phyloP scores from a whole-genome alignment of 1,140 invertebrate genomes.

The Drosophila pachea region DNA sequence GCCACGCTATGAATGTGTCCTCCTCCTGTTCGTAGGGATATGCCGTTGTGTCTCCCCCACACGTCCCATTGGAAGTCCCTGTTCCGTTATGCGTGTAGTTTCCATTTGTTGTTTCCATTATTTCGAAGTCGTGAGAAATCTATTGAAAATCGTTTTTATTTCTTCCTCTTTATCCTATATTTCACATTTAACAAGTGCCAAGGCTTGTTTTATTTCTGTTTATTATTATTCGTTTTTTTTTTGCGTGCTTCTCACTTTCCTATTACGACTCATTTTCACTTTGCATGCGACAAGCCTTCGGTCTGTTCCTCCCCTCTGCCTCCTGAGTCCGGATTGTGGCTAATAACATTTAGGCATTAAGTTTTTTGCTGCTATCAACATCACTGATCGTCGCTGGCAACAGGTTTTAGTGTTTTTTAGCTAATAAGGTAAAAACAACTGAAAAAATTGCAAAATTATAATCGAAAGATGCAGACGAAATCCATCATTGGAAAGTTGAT shows the following conservation, averaged over 20 bases:
- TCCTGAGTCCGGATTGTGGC: neutral
- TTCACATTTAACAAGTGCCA: constrained; percentile 14
- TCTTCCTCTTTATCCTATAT: constrained; percentile 2
- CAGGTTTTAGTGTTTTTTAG: constrained; percentile 46
- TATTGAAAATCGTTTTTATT: neutral
- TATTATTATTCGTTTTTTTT: constrained; percentile 6
- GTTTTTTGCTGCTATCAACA: constrained; percentile 57
- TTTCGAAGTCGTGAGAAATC: neutral
- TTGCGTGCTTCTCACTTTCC: constrained; percentile 11
- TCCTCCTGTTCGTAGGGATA: constrained; percentile 10
- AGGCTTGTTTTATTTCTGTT: constrained; percentile 6
- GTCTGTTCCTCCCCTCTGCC: neutral
- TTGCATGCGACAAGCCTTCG: constrained; percentile 30
- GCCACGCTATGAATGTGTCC: neutral
- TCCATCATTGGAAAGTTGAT: constrained; percentile 72
- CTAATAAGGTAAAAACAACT: constrained; percentile 58
- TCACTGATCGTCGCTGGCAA: constrained; percentile 32
- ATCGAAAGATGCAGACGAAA: constrained; percentile 59
- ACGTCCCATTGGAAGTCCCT: no score
- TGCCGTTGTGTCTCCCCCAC: neutral
- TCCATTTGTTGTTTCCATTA: neutral
- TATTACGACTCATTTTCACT: constrained; percentile 57
- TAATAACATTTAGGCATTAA: constrained; percentile 47
- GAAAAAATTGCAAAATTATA: constrained; percentile 63
- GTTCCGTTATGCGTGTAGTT: neutral